Evolutionary conservation across 2,888 invertebrate species (phyloP).

Genomic region (Acanthosepion lycidas): DNA sequence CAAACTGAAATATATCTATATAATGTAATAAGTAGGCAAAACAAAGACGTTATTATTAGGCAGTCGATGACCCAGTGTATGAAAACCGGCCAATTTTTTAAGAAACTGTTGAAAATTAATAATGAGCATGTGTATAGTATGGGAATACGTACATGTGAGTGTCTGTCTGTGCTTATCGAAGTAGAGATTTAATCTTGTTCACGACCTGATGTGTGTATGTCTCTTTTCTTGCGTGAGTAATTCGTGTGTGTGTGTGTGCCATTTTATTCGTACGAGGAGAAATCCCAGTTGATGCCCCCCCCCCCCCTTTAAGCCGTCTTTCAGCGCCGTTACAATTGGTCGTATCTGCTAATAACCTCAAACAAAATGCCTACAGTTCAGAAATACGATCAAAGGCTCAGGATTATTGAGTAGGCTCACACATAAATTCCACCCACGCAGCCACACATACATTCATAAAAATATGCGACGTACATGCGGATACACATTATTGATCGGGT

Average conservation of each 20-base stretch:
- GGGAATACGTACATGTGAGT: background rate
- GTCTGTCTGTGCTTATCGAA: background rate
- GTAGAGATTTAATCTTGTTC: background rate
- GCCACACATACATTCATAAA: background rate
- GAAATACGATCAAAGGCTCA: background rate
- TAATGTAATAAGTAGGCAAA: background rate
- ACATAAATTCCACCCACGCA: background rate
- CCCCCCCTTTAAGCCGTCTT: background rate
- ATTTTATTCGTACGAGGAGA: background rate
- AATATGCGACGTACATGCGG: background rate
- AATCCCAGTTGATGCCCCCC: background rate
- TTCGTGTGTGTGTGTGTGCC: background rate
- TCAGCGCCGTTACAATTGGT: background rate
- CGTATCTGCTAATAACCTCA: background rate
- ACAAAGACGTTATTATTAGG: background rate
- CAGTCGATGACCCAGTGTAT: background rate
- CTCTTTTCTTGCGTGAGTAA: background rate
- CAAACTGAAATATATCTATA: no score
- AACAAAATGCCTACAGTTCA: slow-evolving; percentile 6
- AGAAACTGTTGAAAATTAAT: background rate
- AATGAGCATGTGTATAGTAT: background rate
- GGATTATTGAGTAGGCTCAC: slow-evolving; percentile 13
- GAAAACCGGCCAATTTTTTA: background rate
- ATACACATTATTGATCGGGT: background rate
- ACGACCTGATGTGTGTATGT: background rate